Percentiles rank a stretch among this genome's conserved stretches.
Conservation (phyloP, 2,888 invertebrate species). For the Ormyrus pomaceus region DNA sequence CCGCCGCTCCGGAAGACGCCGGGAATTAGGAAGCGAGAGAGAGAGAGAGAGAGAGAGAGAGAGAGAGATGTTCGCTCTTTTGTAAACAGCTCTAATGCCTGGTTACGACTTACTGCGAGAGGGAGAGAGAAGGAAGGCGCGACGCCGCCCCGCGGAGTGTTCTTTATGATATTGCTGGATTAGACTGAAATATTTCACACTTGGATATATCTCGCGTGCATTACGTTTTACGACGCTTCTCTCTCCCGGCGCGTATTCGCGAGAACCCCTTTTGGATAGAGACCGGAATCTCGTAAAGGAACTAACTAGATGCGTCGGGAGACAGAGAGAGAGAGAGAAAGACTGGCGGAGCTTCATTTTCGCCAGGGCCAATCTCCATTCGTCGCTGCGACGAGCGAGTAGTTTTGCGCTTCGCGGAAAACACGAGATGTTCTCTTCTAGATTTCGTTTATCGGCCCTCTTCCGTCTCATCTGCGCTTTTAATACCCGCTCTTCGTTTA, state of each 20-base stretch:
- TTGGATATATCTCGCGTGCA: conserved; percentile 72
- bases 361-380: conserved; percentile 59
- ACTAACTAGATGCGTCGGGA: conserved; percentile 64
- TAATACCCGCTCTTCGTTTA: conserved; percentile 19
- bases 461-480: conserved; percentile 38
- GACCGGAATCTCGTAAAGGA: conserved; percentile 65
- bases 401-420: conserved; percentile 28
- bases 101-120: conserved; percentile 69
- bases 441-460: conserved; percentile 43
- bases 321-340: conserved; percentile 19
- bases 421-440: conserved; percentile 36
- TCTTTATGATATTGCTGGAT: conserved; percentile 76
- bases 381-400: conserved; percentile 6
- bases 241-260: conserved; percentile 51
- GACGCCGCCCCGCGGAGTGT: conserved; percentile 59
- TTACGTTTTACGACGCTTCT: conserved; percentile 71
- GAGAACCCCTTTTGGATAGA: conserved; percentile 53
- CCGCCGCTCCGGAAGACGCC: conserved; percentile 54
- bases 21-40: background rate
- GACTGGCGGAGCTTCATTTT: conserved; percentile 34
- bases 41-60: conserved; percentile 58
- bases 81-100: conserved; percentile 75
- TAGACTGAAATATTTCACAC: conserved; percentile 75
- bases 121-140: conserved; percentile 54
- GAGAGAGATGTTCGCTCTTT: conserved; percentile 64